Evolutionary conservation across 2,888 invertebrate genomes (phyloP).

Genomic region (Temnothorax rugatulus): DNA sequence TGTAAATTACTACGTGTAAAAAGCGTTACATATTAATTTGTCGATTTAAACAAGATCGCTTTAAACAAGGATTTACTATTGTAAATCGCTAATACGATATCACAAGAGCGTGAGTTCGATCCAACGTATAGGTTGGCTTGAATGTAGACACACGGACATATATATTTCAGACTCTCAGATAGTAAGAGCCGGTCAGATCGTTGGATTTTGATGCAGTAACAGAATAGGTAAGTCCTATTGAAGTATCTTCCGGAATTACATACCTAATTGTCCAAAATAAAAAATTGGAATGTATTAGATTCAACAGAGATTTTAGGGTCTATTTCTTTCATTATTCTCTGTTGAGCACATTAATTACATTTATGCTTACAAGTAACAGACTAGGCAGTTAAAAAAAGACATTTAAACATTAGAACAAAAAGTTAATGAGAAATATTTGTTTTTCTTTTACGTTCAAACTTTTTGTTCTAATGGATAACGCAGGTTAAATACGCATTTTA

Average conservation of each 20-base stretch:
- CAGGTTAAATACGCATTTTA: neutral
- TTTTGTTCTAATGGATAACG: neutral
- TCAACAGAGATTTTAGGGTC: neutral
- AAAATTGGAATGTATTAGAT: neutral
- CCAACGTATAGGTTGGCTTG: conserved; percentile 80
- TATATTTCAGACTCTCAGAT: conserved; percentile 80
- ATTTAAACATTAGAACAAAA: neutral
- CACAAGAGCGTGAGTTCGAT: conserved; percentile 52
- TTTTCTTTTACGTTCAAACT: neutral
- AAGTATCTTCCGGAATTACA: conserved; percentile 84
- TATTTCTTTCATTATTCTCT: neutral
- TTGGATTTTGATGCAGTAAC: conserved; percentile 86
- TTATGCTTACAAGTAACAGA: neutral
- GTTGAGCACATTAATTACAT: neutral
- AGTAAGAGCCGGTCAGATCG: conserved; percentile 86
- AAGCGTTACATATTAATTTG: neutral
- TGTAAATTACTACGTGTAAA: neutral
- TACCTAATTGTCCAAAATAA: conserved; percentile 74
- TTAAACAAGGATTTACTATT: neutral
- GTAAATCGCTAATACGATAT: neutral
- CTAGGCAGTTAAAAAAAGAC: neutral
- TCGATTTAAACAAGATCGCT: too few relatives aligned
- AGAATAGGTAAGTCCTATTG: conserved; percentile 83
- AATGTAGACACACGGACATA: conserved; percentile 80
- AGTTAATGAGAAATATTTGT: neutral